phyloP scores from a whole-genome alignment of 2,113 vertebrate genomes.

The Columba livia region DNA sequence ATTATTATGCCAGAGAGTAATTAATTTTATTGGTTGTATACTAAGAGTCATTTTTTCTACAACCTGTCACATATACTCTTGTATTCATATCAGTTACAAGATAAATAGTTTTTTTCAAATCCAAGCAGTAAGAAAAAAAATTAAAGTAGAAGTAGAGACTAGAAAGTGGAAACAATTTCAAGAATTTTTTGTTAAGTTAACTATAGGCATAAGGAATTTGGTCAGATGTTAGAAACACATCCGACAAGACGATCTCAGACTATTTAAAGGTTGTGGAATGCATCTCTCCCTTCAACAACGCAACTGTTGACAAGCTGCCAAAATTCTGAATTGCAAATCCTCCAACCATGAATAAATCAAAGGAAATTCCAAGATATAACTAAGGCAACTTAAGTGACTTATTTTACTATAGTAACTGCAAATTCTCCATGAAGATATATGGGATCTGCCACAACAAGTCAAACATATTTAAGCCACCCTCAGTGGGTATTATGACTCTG shows the following conservation, averaged over 20 bases:
- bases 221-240: slow-evolving; percentile 36
- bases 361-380: slow-evolving; percentile 62
- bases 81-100: background rate
- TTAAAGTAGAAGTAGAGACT: background rate
- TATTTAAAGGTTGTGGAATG: slow-evolving; percentile 57
- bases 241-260: background rate
- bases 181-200: background rate
- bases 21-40: background rate
- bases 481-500: background rate
- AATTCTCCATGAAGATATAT: slow-evolving; percentile 25
- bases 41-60: background rate
- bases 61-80: background rate
- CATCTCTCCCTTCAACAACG: background rate
- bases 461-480: slow-evolving; percentile 5
- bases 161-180: slow-evolving; percentile 6
- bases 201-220: slow-evolving; percentile 6
- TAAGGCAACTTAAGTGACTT: slow-evolving; percentile 30
- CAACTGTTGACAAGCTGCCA: slow-evolving; percentile 52
- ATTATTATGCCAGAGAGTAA: background rate
- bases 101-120: background rate
- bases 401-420: slow-evolving; percentile 41
- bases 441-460: slow-evolving; percentile 26
- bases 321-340: slow-evolving; percentile 53
- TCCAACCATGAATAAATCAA: slow-evolving; percentile 61
- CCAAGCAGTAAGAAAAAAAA: background rate